Evolutionary conservation across 2,113 vertebrate species (phyloP), one percentile per base, ranked within the genome.

Genomic region (Sorex fumeus): DNA sequence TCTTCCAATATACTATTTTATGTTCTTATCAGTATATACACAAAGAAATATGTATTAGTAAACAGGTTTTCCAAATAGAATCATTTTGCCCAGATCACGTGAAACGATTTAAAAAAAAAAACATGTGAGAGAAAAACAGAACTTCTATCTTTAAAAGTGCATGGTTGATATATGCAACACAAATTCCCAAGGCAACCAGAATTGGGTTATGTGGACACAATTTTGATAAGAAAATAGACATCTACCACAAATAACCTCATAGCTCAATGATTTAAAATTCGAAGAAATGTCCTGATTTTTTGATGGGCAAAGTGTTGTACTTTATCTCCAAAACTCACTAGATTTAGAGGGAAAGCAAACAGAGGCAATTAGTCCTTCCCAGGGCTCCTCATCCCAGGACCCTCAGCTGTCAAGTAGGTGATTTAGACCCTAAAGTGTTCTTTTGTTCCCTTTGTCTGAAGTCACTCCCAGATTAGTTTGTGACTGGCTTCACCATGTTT

Each of bases 371-470:
- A 27, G 28, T 21, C 45, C 57, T 76, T 80, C 15, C 43, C 18
- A 4, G 8, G 15, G 18, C 34, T 71, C 70, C 82, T 91, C 62
- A 40, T 27, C 36, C n/a, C 8, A 3, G 57, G 62, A 34, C 21
- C 23, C 23, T 69, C 43, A 45, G 67, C 93, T 60, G 83, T 96
- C 92, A 95, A 93, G 91, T 84, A 45, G 84, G 64, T 57, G 67
- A 95, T 93, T 85, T 94, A 83, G 50, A 83, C 36, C 60, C 67
- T 69, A 34, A 90, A 88, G 93, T 72, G 47, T 28, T 87, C 69
- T 94, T 88, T 95, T 94, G 94, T 95, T 69, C 43, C 60, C 87
- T 95, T 89, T 57, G 28, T 6, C 88, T 84, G 30, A 32, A 30
- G 88, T 60, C 74, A 67, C 10, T 53, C 81, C 47, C 36, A 91